Evolutionary conservation across 2,797 vertebrate genomes (phyloP), one percentile per base, ranked within the genome.

Genomic region (Caiman crocodilus): DNA sequence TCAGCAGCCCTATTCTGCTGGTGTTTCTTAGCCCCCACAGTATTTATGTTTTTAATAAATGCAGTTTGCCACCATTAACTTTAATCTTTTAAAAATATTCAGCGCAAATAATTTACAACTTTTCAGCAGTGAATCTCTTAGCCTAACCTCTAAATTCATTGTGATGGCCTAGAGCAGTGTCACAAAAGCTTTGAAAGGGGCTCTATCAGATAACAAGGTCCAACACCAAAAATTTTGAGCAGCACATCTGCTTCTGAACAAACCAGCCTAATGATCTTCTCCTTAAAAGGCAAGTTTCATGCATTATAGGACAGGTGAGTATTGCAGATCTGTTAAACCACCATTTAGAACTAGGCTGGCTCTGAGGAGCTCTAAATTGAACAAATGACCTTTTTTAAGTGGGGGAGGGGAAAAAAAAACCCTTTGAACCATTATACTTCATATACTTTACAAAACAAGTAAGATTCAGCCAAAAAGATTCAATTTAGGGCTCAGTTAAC

Each of bases 341-440:
- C 42, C 57, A 94, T 73, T 42, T 77, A 30, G 71, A 55, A 82
- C 63, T 82, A 32, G 3, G 13, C n/a, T 94, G 89, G 82, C 59
- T 88, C 79, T 83, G 61, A 57, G 87, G 80, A 61, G 50, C 26
- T 81, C 76, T 73, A 88, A 65, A 79, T 21, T 86, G 90, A 93
- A 76, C 18, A 94, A 86, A 18, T 64, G 13, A 90, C n/a, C 21
- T 71, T 56, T 21, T 0, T 75, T 35, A 83, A 88, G n/a, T 25
- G 76, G 60, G 90, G 14, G 28, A 13, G 28, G 11, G 9, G 11
- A 50, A 50, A 50, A 59, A 90, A 86, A 28, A 82, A n/a, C n/a
- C n/a, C 25, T 93, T 89, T 35, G 50, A 95, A 88, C 89, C 65
- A 18, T 14, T 88, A 32, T 60, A 91, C 85, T 90, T 92, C 28